Evolutionary conservation across 2,888 invertebrate genomes (phyloP), one percentile per base, ranked within the genome.

Genomic region (Drosophila gaucha): DNA sequence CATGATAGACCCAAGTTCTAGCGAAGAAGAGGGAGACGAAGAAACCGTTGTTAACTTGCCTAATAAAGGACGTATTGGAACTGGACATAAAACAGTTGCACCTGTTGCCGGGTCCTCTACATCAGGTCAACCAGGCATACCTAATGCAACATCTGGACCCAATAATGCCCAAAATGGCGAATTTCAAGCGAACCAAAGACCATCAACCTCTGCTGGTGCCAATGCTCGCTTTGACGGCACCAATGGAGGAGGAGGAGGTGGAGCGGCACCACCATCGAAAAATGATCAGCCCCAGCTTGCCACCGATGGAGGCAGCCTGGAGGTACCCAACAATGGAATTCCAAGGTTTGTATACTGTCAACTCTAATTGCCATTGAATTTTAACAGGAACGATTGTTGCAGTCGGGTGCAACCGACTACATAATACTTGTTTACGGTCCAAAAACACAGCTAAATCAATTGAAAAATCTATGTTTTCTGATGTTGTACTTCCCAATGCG

Each of bases 1-100:
- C 14, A 98, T 98, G 98, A 97, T 98, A 92, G 97, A 98, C 92
- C 98, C 98, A 78, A 98, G 98, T 92, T 98, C 98, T 80, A 98
- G 98, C 71, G 98, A 98, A 92, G 98, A 98, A 92, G 98, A 98
- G 91, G 97, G 95, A 84, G 98, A 98, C 83, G 97, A 97, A 92
- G 97, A 97, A 92, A 96, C 95, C 93, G 93, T 94, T 92, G 88
- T 93, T 80, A 86, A 90, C 80, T 89, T 91, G 66, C 76, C 89
- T 73, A 83, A 90, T 79, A 82, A 90, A 85, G 85, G 88, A 89
- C 85, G 89, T 88, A 26, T 68, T 24, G 71, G 63, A 36, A 47
- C 44, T 56, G 74, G 73, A 89, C 90, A 85, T 26, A 68, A 76
- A 39, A 26, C 74, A 5, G 55, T 91, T 87, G 71, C 90, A 26